Percentiles rank a stretch among this genome's conserved stretches.
Evolutionary conservation across 2,888 invertebrate species (phyloP).

Genomic region (Eudasyphora cyanicolor): DNA sequence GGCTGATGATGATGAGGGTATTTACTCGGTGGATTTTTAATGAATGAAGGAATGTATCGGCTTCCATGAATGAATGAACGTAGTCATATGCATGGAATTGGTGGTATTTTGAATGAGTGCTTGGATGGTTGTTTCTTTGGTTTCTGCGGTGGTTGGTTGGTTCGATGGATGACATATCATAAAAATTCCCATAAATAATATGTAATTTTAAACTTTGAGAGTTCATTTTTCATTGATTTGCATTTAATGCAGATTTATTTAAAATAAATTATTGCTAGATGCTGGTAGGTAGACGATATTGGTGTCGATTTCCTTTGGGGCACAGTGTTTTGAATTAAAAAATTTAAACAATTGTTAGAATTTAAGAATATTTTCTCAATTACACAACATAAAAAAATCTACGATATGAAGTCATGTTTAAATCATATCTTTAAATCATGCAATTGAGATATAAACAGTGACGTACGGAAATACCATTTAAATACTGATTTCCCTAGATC

Average conservation of each 20-base stretch:
- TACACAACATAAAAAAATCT: too few relatives aligned
- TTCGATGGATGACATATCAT: background rate
- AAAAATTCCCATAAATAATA: constrained; percentile 36
- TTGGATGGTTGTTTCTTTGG: background rate
- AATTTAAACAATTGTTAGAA: background rate
- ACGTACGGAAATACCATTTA: too few relatives aligned
- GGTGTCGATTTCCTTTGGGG: background rate
- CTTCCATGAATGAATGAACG: background rate
- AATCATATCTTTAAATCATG: too few relatives aligned
- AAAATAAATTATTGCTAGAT: constrained; percentile 23
- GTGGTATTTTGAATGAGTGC: background rate
- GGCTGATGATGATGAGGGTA: constrained; percentile 15
- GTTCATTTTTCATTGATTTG: constrained; percentile 60
- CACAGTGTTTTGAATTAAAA: background rate
- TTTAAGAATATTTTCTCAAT: background rate
- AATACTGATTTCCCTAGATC: too few relatives aligned
- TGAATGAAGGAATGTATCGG: constrained; percentile 15
- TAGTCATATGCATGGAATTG: background rate
- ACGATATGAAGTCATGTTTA: too few relatives aligned
- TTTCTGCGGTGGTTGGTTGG: background rate
- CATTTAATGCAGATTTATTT: constrained; percentile 62
- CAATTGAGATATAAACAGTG: too few relatives aligned
- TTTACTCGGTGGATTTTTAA: constrained; percentile 23
- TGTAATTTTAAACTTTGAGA: constrained; percentile 53
- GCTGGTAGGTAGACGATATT: background rate